Evolutionary conservation across 1,140 invertebrate genomes (phyloP).

Genomic region (Linepithema humile): DNA sequence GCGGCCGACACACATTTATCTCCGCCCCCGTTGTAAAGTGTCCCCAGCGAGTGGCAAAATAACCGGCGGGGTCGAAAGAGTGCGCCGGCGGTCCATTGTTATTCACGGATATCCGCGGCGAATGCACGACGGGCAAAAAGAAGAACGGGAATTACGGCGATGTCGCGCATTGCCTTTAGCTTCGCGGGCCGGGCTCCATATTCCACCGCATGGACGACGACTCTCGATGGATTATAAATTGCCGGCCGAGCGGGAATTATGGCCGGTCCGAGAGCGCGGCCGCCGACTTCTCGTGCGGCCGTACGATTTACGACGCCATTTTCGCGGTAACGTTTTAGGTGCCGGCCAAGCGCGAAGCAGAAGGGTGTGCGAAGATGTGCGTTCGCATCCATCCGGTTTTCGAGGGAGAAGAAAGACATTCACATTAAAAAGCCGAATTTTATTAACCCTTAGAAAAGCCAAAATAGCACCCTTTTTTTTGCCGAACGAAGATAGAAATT

Average conservation of each 20-base stretch:
- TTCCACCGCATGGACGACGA: constrained; percentile 38
- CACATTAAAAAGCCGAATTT: not conserved
- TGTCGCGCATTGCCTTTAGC: constrained; percentile 1
- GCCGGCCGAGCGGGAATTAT: constrained; percentile 61
- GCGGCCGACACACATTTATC: constrained; percentile 37
- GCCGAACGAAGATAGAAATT: too few relatives aligned
- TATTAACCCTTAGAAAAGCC: not conserved
- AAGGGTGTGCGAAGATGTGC: not conserved
- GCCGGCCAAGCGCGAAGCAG: not conserved
- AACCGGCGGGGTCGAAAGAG: constrained; percentile 49
- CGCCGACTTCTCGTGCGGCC: constrained; percentile 43
- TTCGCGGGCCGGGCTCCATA: constrained; percentile 43
- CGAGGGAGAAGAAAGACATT: not conserved
- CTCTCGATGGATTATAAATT: constrained; percentile 65
- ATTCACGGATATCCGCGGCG: constrained; percentile 50
- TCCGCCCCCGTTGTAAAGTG: constrained; percentile 40
- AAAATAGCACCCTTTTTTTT: too few relatives aligned
- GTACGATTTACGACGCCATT: constrained; percentile 48
- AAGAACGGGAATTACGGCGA: constrained; percentile 60
- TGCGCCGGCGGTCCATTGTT: constrained; percentile 47
- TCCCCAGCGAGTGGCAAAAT: constrained; percentile 54
- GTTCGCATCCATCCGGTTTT: not conserved
- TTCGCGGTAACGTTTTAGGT: constrained; percentile 35
- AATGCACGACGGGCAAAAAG: constrained; percentile 46
- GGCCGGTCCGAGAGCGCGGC: constrained; percentile 32